Evolutionary conservation across 1,140 invertebrate genomes (phyloP).

Genomic region (Brachystomella parvula): DNA sequence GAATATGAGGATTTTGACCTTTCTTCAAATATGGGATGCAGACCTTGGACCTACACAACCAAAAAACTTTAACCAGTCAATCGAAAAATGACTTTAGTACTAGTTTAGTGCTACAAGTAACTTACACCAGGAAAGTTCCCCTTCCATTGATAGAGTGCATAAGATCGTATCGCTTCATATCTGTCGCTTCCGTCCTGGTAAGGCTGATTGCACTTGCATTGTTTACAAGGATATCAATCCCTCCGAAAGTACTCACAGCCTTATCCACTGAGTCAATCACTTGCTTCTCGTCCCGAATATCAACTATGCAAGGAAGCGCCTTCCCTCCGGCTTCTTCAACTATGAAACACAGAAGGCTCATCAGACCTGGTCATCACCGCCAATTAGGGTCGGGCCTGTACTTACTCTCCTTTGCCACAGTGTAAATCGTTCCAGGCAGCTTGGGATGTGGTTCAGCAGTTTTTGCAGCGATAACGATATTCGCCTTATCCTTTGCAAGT

Average conservation of each 20-base stretch:
- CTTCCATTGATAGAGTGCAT: slow-evolving; percentile 88
- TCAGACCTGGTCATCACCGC: not conserved
- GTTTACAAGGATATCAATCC: slow-evolving; percentile 90
- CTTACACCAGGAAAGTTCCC: slow-evolving; percentile 85
- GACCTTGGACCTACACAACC: slow-evolving; percentile 68
- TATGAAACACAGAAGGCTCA: slow-evolving; percentile 43
- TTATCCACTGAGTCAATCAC: slow-evolving; percentile 75
- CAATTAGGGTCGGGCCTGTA: slow-evolving; percentile 27
- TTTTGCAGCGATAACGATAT: slow-evolving; percentile 91
- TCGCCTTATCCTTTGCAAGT: slow-evolving; percentile 87
- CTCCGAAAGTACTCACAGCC: slow-evolving; percentile 85
- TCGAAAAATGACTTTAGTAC: not conserved
- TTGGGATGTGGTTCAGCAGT: slow-evolving; percentile 94
- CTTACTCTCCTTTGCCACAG: slow-evolving; percentile 89
- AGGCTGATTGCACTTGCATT: slow-evolving; percentile 95
- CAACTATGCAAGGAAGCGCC: slow-evolving; percentile 84
- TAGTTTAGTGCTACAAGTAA: slow-evolving; percentile 24
- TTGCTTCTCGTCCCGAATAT: slow-evolving; percentile 80
- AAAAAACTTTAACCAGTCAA: not conserved
- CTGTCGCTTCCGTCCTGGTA: slow-evolving; percentile 72
- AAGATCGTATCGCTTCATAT: slow-evolving; percentile 93
- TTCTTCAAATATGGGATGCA: slow-evolving; percentile 85
- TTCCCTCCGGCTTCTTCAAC: slow-evolving; percentile 83
- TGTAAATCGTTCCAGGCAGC: slow-evolving; percentile 95
- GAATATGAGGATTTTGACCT: slow-evolving; percentile 85